A percentile compares a stretch with the other conserved stretches of the same genome.
These are phyloP conservation scores for Neoscelio sp. DNA, from an alignment of 2,888 invertebrate species.

Conservation along the genomic window DNA sequence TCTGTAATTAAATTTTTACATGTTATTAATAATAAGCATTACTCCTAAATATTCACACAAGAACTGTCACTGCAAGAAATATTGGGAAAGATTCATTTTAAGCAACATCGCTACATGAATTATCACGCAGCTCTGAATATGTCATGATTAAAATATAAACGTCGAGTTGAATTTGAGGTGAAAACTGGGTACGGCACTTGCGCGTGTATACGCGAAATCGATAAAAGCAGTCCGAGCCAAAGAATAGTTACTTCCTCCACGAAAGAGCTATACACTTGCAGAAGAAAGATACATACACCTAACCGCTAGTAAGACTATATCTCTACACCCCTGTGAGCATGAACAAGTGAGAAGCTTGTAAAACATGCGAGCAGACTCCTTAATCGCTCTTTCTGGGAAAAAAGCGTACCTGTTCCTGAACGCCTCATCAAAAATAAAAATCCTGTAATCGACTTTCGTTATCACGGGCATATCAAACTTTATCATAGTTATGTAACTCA, in stretches of 20 bases:
- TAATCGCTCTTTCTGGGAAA: slow-evolving; percentile 71
- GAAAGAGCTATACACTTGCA: slow-evolving; percentile 55
- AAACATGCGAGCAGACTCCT: slow-evolving; percentile 71
- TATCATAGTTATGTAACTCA: slow-evolving; percentile 21
- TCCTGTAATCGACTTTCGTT: slow-evolving; percentile 44
- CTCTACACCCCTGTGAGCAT: slow-evolving; percentile 56
- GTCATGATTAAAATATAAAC: slow-evolving; percentile 62
- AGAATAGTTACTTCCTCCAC: slow-evolving; percentile 66
- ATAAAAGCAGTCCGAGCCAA: slow-evolving; percentile 66
- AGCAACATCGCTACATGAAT: slow-evolving; percentile 22
- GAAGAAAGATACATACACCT: slow-evolving; percentile 55
- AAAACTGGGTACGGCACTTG: slow-evolving; percentile 60
- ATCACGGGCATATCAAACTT: slow-evolving; percentile 9
- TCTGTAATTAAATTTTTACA: not conserved
- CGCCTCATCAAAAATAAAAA: slow-evolving; percentile 69
- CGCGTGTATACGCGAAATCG: slow-evolving; percentile 62
- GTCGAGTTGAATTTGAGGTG: slow-evolving; percentile 56
- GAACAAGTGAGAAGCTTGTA: slow-evolving; percentile 71
- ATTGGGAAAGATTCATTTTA: slow-evolving; percentile 23
- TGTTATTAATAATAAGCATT: too few relatives aligned
- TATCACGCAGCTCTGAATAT: slow-evolving; percentile 47
- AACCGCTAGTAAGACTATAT: slow-evolving; percentile 50
- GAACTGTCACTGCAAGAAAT: not conserved
- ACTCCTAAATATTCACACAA: not conserved
- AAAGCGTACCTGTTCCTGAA: slow-evolving; percentile 63